A percentile compares a stretch with the other conserved stretches of the same genome.
phyloP scores from a whole-genome alignment of 2,113 vertebrate genomes.

The Pterophyllum scalare region DNA sequence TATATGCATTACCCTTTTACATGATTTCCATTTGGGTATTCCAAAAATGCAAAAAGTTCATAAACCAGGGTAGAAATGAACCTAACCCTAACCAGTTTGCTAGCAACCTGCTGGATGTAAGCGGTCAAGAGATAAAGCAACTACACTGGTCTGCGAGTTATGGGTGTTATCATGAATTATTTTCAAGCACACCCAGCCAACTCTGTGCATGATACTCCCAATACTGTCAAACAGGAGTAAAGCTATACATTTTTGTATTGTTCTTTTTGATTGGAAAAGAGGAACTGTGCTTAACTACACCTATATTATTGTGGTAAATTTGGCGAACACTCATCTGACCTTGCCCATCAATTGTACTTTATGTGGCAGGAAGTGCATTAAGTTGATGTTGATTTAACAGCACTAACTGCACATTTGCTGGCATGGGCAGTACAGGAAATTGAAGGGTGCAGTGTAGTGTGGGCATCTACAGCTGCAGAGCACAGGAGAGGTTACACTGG shows the following conservation, averaged over 20 bases:
- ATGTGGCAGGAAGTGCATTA: constrained; percentile 31
- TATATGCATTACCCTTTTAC: neutral
- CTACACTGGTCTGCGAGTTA: neutral
- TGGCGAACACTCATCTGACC: neutral
- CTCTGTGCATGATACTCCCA: neutral
- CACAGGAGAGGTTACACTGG: constrained; percentile 8
- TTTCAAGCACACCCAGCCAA: neutral
- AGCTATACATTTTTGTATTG: neutral
- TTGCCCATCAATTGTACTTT: neutral
- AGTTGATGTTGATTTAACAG: constrained; percentile 30
- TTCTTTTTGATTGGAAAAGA: neutral
- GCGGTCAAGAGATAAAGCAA: neutral
- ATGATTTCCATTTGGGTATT: neutral
- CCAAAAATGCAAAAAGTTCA: neutral
- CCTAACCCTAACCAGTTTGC: neutral
- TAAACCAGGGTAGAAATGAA: neutral
- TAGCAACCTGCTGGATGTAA: neutral
- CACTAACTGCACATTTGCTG: constrained; percentile 43
- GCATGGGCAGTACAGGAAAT: constrained; percentile 33
- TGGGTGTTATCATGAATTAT: neutral
- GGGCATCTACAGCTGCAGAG: constrained; percentile 12
- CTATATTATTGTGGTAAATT: neutral
- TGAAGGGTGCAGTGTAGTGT: constrained; percentile 24
- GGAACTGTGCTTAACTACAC: neutral
- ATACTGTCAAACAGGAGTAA: neutral